Evolutionary conservation across 2,113 vertebrate species (phyloP), one percentile per base, ranked within the genome.

Genomic region (Zapus hudsonius): DNA sequence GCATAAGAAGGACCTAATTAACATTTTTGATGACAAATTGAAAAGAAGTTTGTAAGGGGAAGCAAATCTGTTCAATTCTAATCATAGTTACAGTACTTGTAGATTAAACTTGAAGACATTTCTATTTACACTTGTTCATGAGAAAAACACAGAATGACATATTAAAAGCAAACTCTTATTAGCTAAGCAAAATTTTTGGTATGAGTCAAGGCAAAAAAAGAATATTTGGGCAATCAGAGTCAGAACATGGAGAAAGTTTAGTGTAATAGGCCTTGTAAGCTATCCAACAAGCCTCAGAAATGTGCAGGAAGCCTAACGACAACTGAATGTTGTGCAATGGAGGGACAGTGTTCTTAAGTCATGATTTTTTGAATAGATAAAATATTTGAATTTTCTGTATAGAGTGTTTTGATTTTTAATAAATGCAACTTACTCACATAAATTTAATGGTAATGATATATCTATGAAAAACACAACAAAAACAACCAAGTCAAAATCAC

Each of bases 71-170:
- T n/a, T n/a, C n/a, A n/a, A n/a, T 73, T 87, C 92, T 70, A 84
- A 92, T 33, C 88, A 61, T 47, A 80, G 84, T 90, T 25, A 80
- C 20, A 91, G 79, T 76, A 5, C 6, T 66, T 67, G 1, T 7
- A 61, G 29, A 44, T 66, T 81, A 76, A 67, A 78, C 3, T 55
- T 76, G 83, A 79, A 78, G 70, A 80, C 40, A 95, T 66, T 85
- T 93, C 10, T 59, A 40, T 61, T 87, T 64, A 73, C 25, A 42
- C 88, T 90, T 3, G 59, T 1, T 88, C 23, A 27, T 42, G 22
- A 16, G 19, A 2, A 44, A 74, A 92, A 73, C 15, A 8, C 36
- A 79, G 0, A 36, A 69, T 67, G 66, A 27, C 29, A 81, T 8
- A 75, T 78, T 64, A 73, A 72, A 84, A 38, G 63, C 72, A 76